Base-by-base conservation (phyloP, 1,140 invertebrate genomes). In the Pseudobourletiella spinata region DNA sequence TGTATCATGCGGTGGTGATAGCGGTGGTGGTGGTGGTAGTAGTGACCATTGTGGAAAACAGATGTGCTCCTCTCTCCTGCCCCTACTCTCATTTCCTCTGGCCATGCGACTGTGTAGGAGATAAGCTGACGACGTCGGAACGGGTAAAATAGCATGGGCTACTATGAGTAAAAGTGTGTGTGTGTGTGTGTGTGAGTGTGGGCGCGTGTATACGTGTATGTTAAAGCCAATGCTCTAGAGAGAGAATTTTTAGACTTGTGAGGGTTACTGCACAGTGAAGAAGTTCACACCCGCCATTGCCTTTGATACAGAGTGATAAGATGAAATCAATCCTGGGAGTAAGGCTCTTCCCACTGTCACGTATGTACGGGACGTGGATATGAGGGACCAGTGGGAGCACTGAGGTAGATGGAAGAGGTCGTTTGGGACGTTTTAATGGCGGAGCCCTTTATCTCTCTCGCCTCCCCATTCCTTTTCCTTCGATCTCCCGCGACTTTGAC, bases 391-490 rank as follows among this genome's bases (percentile, higher is more conserved):
- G 32, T 11, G 32, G 32, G n/a, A n/a, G n/a, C n/a, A n/a, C n/a
- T n/a, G n/a, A n/a, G n/a, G n/a, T n/a, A n/a, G n/a, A n/a, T n/a
- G 32, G n/a, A 39, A 39, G n/a, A 39, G 32, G 32, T 39, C 32
- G 8, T 39, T 8, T 8, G 32, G n/a, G 32, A 39, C 32, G 8
- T 39, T 39, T 39, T 11, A 39, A 11, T 8, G 32, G 32, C 8
- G 48, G 28, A 18, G 8, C 25, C 25, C 43, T 22, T 51, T 51
- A 51, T 26, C 28, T 25, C 58, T 60, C 48, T 51, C n/a, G n/a
- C n/a, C n/a, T n/a, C n/a, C 26, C 30, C 58, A 48, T 48, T 59
- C 30, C 57, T 25, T 22, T 43, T 60, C 35, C 48, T 52, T 60
- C 24, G n/a, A 29, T 42, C 20, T 11, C 15, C 32, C 3, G 30